Evolutionary conservation across 2,113 vertebrate species (phyloP), one percentile per base, ranked within the genome.

Genomic region (Zosterops pallidus): DNA sequence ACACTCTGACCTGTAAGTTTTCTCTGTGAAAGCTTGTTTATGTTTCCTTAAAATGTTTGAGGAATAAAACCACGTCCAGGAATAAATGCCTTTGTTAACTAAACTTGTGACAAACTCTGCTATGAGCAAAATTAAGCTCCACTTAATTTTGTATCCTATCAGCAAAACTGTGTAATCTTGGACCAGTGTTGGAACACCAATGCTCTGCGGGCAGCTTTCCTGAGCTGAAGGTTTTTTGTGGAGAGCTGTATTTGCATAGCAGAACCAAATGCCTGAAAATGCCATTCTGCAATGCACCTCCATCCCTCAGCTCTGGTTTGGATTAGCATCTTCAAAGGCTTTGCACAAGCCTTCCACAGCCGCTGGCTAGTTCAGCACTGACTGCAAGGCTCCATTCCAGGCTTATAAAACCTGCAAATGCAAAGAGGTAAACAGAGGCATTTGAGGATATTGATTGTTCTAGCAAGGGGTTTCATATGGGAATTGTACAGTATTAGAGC

Each of bases 381-480:
- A 8, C 76, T 81, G 77, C 3, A 0, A 10, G 4, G 41, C 74
- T 68, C 53, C 56, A 8, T 28, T 62, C 6, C 2, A 0, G 21
- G 35, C 11, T 57, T 76, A 26, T 22, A 46, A 64, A 88, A 39
- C n/a, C 67, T 28, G n/a, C 47, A 22, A 62, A 37, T 8, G n/a
- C 64, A 55, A 21, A 0, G 42, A 77, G n/a, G 52, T 65, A 44
- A 91, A 55, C 21, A 44, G 50, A 79, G 49, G 60, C 6, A 3
- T 74, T 76, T 80, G 71, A 63, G 29, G 64, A 15, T 29, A 11
- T 41, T 6, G 3, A 29, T 39, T 29, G 37, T 44, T 72, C 59
- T 53, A 53, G 62, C 31, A 56, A 64, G 68, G 46, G 7, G 31
- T 68, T 86, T 83, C 17, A 42, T 46, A 29, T 3, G 6, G 47